phyloP scores from a whole-genome alignment of 2,797 vertebrate genomes.

The Monodelphis domestica region DNA sequence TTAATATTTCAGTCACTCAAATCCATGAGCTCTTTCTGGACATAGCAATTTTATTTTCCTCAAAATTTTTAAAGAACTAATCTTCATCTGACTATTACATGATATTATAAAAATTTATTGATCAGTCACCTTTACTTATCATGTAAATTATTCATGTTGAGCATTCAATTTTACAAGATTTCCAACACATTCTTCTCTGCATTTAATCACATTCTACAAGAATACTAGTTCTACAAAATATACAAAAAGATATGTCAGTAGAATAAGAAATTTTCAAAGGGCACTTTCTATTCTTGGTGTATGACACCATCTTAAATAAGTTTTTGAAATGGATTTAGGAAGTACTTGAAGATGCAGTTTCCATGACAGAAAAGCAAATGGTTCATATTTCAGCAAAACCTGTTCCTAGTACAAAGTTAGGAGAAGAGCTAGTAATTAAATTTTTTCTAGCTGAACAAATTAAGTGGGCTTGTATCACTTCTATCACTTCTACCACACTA shows the following conservation, averaged over 20 bases:
- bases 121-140: background rate
- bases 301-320: background rate
- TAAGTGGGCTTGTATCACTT: background rate
- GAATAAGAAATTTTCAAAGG: background rate
- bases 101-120: background rate
- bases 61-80: background rate
- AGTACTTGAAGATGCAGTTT: background rate
- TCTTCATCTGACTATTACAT: background rate
- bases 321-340: background rate
- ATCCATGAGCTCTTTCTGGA: background rate
- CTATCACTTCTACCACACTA: background rate
- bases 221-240: background rate
- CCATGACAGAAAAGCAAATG: background rate
- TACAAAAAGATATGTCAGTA: background rate
- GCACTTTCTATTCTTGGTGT: background rate
- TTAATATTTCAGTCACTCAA: background rate
- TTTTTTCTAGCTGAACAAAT: slow-evolving; percentile 5
- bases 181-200: background rate
- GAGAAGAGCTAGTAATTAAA: background rate
- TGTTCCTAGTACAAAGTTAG: background rate
- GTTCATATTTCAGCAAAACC: background rate
- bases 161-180: background rate
- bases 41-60: background rate
- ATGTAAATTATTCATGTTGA: slow-evolving; percentile 9
- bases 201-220: background rate